Conservation (phyloP, 2,888 invertebrate species). For the Dynastes grantii region DNA sequence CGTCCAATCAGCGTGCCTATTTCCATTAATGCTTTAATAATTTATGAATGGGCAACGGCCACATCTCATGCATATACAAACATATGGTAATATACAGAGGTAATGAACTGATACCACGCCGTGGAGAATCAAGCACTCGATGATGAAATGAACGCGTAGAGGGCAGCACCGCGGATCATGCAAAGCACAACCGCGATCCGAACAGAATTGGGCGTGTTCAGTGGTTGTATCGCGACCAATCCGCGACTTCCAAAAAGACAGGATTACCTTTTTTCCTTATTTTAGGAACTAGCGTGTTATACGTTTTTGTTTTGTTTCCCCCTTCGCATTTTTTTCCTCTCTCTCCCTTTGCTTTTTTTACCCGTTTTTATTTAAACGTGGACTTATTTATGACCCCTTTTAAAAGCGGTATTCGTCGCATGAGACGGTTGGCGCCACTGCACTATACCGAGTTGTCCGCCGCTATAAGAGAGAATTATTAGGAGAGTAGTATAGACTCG, state of each 20-base stretch:
- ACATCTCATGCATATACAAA: constrained; percentile 7
- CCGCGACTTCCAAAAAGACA: constrained; percentile 49
- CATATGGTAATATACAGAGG: background rate
- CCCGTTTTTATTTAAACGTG: constrained; percentile 41
- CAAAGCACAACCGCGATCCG: constrained; percentile 26
- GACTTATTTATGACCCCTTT: constrained; percentile 67
- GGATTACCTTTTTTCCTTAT: constrained; percentile 54
- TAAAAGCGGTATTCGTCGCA: constrained; percentile 63
- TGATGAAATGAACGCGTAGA: constrained; percentile 8
- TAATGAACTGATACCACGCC: constrained; percentile 27
- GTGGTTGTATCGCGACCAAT: constrained; percentile 53
- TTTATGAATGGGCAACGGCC: constrained; percentile 38
- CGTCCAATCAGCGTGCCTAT: constrained; percentile 14
- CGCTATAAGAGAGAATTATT: constrained; percentile 43
- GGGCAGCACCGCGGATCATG: constrained; percentile 39
- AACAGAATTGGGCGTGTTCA: constrained; percentile 53
- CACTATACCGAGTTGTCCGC: constrained; percentile 45
- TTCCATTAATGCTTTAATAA: constrained; percentile 36
- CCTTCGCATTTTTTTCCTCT: constrained; percentile 33
- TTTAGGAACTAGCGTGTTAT: constrained; percentile 30
- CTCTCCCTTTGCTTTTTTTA: constrained; percentile 24
- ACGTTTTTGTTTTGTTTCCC: constrained; percentile 59
- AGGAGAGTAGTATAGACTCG: constrained; percentile 37
- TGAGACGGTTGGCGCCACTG: constrained; percentile 66
- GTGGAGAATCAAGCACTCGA: background rate